phyloP scores from a whole-genome alignment of 1,140 invertebrate genomes.

The Oscheius sp. region DNA sequence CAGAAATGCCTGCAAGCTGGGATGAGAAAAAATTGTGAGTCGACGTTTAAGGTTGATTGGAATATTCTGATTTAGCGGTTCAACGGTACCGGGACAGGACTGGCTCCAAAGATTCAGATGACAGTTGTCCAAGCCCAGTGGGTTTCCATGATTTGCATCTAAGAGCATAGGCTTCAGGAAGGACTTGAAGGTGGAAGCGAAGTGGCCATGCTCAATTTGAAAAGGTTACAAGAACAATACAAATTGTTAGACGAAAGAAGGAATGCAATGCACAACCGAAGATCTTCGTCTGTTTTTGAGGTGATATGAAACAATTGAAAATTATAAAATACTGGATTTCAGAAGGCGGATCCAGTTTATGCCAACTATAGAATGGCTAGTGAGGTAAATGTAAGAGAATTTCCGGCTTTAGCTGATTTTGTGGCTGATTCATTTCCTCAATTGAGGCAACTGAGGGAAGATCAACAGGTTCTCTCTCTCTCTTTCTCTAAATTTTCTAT shows the following conservation, averaged over 20 bases:
- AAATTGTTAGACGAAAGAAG: background rate
- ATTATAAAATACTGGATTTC: background rate
- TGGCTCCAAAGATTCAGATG: background rate
- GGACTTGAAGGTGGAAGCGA: background rate
- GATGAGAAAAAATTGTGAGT: conserved; percentile 1
- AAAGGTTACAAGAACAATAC: background rate
- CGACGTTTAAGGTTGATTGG: background rate
- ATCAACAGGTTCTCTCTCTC: background rate
- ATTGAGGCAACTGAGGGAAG: background rate
- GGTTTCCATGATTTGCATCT: background rate
- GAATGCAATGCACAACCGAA: background rate
- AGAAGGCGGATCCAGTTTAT: background rate
- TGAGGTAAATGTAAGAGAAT: background rate
- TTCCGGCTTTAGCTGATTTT: background rate
- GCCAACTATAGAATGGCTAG: background rate
- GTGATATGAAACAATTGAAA: too few relatives aligned
- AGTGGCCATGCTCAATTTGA: background rate
- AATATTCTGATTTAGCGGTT: background rate
- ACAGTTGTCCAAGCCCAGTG: background rate
- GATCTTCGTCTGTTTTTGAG: background rate
- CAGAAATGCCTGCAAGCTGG: background rate
- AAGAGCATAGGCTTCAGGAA: background rate
- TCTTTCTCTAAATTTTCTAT: background rate
- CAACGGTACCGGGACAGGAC: background rate
- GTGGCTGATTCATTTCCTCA: background rate